These are phyloP conservation scores for Helogale parvula DNA, from an alignment of 2,113 vertebrate genomes.

Conservation along the genomic window DNA sequence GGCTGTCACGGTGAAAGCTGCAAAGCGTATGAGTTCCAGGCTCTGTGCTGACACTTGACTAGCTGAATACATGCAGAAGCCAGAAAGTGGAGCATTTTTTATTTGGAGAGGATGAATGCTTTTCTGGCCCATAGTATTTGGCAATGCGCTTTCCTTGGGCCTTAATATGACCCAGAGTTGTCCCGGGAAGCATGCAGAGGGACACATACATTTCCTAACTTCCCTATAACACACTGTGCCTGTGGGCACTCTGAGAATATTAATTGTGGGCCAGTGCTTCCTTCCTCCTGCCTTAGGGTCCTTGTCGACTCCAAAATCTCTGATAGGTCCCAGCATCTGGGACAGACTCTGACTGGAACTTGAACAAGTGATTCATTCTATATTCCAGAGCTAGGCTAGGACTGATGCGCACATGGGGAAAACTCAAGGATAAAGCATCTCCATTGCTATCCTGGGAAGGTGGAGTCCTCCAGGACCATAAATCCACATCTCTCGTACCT, in stretches of 20 bases:
- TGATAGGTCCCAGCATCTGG: not conserved
- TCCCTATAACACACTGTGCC: not conserved
- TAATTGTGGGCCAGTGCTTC: not conserved
- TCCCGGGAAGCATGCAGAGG: not conserved
- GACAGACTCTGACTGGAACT: not conserved
- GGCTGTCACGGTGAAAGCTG: constrained; percentile 45
- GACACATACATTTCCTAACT: not conserved
- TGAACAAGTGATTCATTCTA: not conserved
- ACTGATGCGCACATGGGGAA: not conserved
- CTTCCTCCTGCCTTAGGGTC: not conserved
- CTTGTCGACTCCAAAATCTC: not conserved
- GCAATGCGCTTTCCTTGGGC: not conserved
- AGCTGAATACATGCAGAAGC: not conserved
- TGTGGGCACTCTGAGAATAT: not conserved
- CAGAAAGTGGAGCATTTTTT: not conserved
- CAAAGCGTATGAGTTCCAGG: not conserved
- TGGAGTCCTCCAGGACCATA: not conserved
- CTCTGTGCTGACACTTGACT: constrained; percentile 58
- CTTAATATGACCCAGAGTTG: not conserved
- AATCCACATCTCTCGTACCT: fast-evolving
- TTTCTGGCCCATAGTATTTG: not conserved
- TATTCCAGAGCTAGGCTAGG: not conserved
- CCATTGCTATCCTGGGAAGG: no score
- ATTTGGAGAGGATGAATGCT: not conserved
- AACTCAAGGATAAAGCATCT: not conserved